Evolutionary conservation across 2,888 invertebrate species (phyloP).

Genomic region (Phengaris alcon): DNA sequence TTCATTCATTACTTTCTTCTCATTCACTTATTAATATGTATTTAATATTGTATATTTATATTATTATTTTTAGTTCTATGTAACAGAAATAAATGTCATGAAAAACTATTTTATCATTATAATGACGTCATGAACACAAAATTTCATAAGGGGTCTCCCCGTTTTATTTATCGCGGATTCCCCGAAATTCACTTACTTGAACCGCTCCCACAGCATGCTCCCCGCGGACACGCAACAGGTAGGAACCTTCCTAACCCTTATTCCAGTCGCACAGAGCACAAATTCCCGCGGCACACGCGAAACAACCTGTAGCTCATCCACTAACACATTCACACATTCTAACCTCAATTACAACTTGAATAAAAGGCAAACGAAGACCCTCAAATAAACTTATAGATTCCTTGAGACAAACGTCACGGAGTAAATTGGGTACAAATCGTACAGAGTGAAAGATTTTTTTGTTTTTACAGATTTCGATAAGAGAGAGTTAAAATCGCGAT

Average conservation of each 20-base stretch:
- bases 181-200: conserved; percentile 56
- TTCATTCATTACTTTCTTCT: not conserved
- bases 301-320: conserved; percentile 61
- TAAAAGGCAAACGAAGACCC: not conserved
- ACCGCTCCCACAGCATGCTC: conserved; percentile 70
- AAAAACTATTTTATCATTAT: no score
- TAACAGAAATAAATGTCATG: not conserved
- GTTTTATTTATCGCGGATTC: not conserved
- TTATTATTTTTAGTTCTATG: not conserved
- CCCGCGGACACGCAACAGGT: conserved; percentile 69
- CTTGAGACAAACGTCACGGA: not conserved
- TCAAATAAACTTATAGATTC: not conserved
- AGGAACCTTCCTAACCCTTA: conserved; percentile 38
- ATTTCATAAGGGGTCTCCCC: not conserved
- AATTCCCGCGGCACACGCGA: conserved; percentile 54
- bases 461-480: conserved; percentile 11
- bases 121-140: not conserved
- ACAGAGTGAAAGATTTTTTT: not conserved
- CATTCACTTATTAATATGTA: not conserved
- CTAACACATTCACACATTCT: conserved; percentile 12
- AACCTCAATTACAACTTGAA: conserved; percentile 18
- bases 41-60: not conserved
- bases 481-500: conserved; percentile 28
- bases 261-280: conserved; percentile 48
- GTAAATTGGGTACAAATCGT: not conserved